Evolutionary conservation across 2,888 invertebrate genomes (phyloP), one percentile per base, ranked within the genome.

Genomic region (Crossocerus cetratus): DNA sequence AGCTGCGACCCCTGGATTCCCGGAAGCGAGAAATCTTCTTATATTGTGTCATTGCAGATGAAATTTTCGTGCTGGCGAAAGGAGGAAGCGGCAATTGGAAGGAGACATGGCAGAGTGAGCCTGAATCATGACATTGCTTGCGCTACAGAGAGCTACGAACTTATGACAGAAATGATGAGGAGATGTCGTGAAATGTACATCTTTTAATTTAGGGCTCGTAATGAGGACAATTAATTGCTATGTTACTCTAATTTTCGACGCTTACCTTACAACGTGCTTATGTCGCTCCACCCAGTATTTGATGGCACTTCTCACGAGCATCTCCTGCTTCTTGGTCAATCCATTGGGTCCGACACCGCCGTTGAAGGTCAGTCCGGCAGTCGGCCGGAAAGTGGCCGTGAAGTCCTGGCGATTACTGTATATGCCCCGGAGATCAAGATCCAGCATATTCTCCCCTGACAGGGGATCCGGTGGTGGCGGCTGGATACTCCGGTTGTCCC

Each of bases 211-310:
- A 11, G 8, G 32, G 11, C 8, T 32, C 8, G 32, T 11, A 32
- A 32, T 1, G 11, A 32, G 5, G 32, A 32, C 1, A 32, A 32
- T 8, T 32, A 32, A 32, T 8, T 32, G 8, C 11, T 32, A 11
- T 32, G 1, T 32, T 32, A 32, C 23, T 32, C 23, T 32, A 8
- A 32, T 32, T 32, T 32, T 49, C 5, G 4, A 3, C 3, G 16
- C 91, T 91, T 88, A 96, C 96, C 96, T 94, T 55, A 96, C 96
- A 65, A 96, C 95, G 86, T 96, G 96, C 90, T 96, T 97, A 88
- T 97, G 96, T 49, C 96, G 91, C 86, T 97, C 96, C 32, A 97
- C 96, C 96, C 96, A 97, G 86, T 97, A 96, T 85, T 96, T 96
- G 84, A 96, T 97, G 18, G 96, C 96, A 43, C 96, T 96, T 78